A percentile compares a stretch with the other conserved stretches of the same genome.
phyloP scores from a whole-genome alignment of 2,113 vertebrate genomes.

The Cranoglanis bouderius region DNA sequence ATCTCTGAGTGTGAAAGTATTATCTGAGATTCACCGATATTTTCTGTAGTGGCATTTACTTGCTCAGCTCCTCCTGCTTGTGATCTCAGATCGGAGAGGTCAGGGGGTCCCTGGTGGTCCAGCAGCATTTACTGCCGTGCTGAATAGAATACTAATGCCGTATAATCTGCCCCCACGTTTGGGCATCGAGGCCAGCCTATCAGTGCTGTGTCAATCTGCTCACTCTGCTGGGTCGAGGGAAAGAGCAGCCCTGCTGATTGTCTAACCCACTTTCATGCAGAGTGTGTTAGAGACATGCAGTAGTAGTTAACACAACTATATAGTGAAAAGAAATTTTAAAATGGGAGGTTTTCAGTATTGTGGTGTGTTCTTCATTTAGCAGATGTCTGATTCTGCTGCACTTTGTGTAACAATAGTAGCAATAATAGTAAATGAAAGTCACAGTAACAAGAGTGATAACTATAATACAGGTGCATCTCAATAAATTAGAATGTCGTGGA shows the following conservation, averaged over 20 bases:
- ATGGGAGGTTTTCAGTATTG: background rate
- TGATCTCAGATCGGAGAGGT: constrained; percentile 63
- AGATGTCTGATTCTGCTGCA: background rate
- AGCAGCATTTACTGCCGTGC: constrained; percentile 67
- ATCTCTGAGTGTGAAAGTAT: background rate
- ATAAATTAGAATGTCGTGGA: too few species aligned
- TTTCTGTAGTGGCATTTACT: constrained; percentile 69
- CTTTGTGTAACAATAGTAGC: background rate
- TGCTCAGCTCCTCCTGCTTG: constrained; percentile 52
- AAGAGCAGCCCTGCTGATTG: constrained; percentile 19
- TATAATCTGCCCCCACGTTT: constrained; percentile 63
- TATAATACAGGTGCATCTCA: too few species aligned
- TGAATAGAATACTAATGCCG: constrained; percentile 71
- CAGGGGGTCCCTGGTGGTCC: constrained; percentile 65
- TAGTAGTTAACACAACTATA: background rate
- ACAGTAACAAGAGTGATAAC: background rate
- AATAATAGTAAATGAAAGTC: background rate
- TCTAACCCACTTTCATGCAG: constrained; percentile 15
- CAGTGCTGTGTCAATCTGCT: constrained; percentile 26
- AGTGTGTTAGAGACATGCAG: background rate
- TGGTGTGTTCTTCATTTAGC: background rate
- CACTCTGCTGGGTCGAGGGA: constrained; percentile 44
- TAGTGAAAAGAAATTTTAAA: background rate
- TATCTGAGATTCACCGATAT: background rate
- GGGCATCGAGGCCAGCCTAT: constrained; percentile 38